Base-by-base conservation (phyloP, 2,888 invertebrate genomes). In the Thymelicus sylvestris region DNA sequence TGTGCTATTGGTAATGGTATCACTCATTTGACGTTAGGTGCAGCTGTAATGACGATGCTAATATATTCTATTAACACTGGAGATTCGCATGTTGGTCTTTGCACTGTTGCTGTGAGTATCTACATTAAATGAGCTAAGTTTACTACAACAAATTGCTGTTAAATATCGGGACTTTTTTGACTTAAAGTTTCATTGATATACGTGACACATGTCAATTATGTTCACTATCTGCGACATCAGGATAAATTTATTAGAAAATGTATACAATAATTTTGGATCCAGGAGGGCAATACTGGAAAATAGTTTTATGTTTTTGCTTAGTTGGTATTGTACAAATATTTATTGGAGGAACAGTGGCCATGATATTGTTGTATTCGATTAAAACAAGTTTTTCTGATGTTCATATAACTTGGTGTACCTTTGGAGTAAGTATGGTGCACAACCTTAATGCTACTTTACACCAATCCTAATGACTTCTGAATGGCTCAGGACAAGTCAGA, bases 21-120 rank as follows among this genome's bases (percentile, higher is more conserved):
- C 10, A 69, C 77, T 5, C 81, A 85, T 52, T 24, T 86, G 7
- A 71, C 83, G 66, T 77, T 86, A 50, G 87, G 86, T 67, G 85
- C 82, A 4, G 77, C 77, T 2, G 76, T 79, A n/a, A 83, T 86
- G 79, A 62, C 75, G 38, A 62, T 79, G 61, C 66, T 84, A 3
- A 68, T 81, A 55, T 86, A 83, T 73, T 74, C 78, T 15, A 19
- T 82, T 5, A 66, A 52, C 5, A 75, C 69, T 8, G 74, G 73
- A 44, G 83, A 86, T 69, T 2, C 52, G 31, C 86, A 87, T 73
- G 81, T 79, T 19, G 60, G 74, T 0, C 39, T 83, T 10, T 83
- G 81, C 70, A 74, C 79, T 67, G 57, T 81, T 66, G 84, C 77
- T 63, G 85, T 86, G 75, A 82, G 83, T 81, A 73, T 7, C 41